Conservation (phyloP, 1,140 invertebrate genomes). For the Araneus ventricosus region DNA sequence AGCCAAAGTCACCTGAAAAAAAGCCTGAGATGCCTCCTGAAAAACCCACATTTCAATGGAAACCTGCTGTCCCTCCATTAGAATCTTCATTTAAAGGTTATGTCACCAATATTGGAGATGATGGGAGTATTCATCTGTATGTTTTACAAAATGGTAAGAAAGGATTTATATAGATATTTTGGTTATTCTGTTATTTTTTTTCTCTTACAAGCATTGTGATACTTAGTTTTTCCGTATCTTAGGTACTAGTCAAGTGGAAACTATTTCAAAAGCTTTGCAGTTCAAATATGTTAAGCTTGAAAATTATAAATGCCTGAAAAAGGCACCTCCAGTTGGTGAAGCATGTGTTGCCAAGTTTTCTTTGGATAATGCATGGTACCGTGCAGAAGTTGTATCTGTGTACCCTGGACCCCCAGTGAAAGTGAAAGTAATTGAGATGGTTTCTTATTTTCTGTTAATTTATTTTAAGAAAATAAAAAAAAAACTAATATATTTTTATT, state of each 20-base stretch:
- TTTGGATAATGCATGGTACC: slow-evolving; percentile 83
- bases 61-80: slow-evolving; percentile 40
- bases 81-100: slow-evolving; percentile 52
- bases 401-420: slow-evolving; percentile 37
- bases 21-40: neutral
- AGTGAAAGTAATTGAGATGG: slow-evolving; percentile 47
- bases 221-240: neutral
- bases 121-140: slow-evolving; percentile 64
- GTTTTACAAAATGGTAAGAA: slow-evolving; percentile 31
- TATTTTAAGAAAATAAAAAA: too few relatives aligned
- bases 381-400: slow-evolving; percentile 79
- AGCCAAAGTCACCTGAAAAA: neutral
- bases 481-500: too few relatives aligned
- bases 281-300: slow-evolving; percentile 80
- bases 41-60: slow-evolving; percentile 62
- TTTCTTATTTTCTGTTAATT: neutral
- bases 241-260: slow-evolving; percentile 74
- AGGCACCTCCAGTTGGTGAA: slow-evolving; percentile 83
- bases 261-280: slow-evolving; percentile 82
- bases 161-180: too few relatives aligned
- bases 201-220: neutral
- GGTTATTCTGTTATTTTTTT: too few relatives aligned
- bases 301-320: slow-evolving; percentile 80
- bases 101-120: slow-evolving; percentile 63
- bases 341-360: slow-evolving; percentile 85